Conservation (phyloP, 2,113 vertebrate genomes). For the Suncus etruscus region DNA sequence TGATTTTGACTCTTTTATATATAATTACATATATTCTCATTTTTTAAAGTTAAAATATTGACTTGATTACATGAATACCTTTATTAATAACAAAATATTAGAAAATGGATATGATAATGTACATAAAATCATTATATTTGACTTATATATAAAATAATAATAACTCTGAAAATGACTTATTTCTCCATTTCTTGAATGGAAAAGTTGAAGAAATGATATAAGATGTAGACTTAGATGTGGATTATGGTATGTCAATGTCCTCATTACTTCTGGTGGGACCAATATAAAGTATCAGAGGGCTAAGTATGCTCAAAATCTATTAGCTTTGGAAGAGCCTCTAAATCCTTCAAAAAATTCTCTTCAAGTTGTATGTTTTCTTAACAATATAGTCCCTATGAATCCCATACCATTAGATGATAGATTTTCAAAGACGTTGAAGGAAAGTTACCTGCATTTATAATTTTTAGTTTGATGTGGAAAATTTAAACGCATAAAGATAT, state of each 20-base stretch:
- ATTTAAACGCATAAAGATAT: neutral
- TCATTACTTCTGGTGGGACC: neutral
- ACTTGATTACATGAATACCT: conserved; percentile 22
- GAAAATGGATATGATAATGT: conserved; percentile 11
- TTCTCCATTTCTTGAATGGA: conserved; percentile 19
- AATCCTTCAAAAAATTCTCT: neutral
- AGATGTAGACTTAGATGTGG: neutral
- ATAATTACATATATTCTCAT: conserved; percentile 28
- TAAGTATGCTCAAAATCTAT: neutral
- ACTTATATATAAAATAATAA: neutral
- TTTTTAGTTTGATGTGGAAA: conserved; percentile 1
- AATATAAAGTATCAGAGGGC: neutral
- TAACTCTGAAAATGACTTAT: conserved; percentile 43
- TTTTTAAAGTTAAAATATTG: conserved; percentile 25
- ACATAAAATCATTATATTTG: conserved; percentile 26
- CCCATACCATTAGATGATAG: neutral
- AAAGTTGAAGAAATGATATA: neutral
- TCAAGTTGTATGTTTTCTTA: neutral
- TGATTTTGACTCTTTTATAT: neutral
- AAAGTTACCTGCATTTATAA: neutral
- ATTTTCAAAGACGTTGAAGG: neutral
- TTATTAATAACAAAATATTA: conserved; percentile 39
- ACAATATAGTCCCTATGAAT: neutral
- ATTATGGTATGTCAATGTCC: neutral
- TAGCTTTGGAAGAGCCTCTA: neutral